Evolutionary conservation across 2,797 vertebrate species (phyloP).

Genomic region (Mallotus villosus): DNA sequence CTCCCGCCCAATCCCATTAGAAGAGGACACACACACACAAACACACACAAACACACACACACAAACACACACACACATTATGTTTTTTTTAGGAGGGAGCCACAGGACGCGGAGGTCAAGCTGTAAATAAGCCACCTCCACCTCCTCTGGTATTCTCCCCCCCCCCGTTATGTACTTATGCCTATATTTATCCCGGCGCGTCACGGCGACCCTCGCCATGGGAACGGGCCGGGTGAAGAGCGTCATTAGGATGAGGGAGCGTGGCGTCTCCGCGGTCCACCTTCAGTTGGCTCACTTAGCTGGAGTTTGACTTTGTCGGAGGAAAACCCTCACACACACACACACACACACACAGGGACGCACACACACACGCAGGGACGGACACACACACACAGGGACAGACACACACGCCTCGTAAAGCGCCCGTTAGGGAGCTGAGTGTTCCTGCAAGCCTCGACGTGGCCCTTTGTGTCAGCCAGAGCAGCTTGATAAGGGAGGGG

Average conservation of each 20-base stretch:
- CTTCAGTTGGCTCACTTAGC: constrained; percentile 60
- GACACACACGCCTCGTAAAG: constrained; percentile 12
- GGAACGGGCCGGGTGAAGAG: constrained; percentile 53
- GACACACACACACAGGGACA: constrained; percentile 17
- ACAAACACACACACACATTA: constrained; percentile 37
- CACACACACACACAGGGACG: constrained; percentile 28
- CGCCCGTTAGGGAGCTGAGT: constrained; percentile 2
- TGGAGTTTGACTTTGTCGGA: constrained; percentile 64
- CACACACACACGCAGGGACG: neutral
- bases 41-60: constrained; percentile 20
- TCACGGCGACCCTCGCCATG: constrained; percentile 39
- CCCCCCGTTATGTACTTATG: constrained; percentile 47
- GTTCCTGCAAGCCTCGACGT: constrained; percentile 5
- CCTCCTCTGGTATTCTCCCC: neutral
- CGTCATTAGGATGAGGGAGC: constrained; percentile 59
- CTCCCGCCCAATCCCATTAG: constrained; percentile 68
- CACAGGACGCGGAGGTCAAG: constrained; percentile 69
- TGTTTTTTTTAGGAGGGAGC: constrained; percentile 57
- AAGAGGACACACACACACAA: constrained; percentile 29
- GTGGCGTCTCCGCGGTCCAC: constrained; percentile 51
- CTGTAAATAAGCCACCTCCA: constrained; percentile 66
- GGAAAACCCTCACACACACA: constrained; percentile 25
- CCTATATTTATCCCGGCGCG: constrained; percentile 63
- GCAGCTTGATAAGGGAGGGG: constrained; percentile 33
- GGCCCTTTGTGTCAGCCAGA: constrained; percentile 23